phyloP scores from a whole-genome alignment of 2,797 vertebrate species.

The Brachyrhaphis roseni region DNA sequence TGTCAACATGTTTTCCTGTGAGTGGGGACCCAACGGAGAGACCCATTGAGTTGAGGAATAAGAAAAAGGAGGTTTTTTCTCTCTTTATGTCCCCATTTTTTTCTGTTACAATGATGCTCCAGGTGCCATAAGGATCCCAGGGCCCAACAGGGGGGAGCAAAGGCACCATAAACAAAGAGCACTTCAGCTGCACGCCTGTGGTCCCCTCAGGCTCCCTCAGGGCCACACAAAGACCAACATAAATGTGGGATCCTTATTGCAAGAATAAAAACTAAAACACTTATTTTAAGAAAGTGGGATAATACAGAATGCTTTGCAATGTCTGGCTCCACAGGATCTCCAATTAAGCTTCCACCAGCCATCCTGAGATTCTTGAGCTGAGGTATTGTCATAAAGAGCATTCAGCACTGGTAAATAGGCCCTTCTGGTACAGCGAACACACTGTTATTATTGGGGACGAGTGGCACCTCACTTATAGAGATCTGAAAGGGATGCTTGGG shows the following conservation, averaged over 20 bases:
- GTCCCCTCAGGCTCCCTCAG: conserved; percentile 82
- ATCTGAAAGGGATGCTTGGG: conserved; percentile 86
- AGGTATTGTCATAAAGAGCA: conserved; percentile 85
- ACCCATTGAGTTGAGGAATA: conserved; percentile 79
- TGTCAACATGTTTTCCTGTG: conserved; percentile 85
- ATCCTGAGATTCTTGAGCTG: conserved; percentile 83
- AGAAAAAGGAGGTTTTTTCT: conserved; percentile 77
- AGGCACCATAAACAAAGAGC: conserved; percentile 84
- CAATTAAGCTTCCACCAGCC: conserved; percentile 86
- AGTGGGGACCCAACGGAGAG: conserved; percentile 78
- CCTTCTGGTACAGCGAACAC: conserved; percentile 89
- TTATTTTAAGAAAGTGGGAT: conserved; percentile 85
- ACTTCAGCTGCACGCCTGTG: conserved; percentile 86
- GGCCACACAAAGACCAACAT: conserved; percentile 86
- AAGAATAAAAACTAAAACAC: conserved; percentile 89
- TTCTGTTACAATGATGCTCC: conserved; percentile 89
- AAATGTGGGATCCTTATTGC: conserved; percentile 89
- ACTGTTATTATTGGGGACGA: conserved; percentile 83
- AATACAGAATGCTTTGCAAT: conserved; percentile 82
- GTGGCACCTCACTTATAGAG: conserved; percentile 86
- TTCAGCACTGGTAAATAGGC: conserved; percentile 85
- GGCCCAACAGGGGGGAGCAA: conserved; percentile 78
- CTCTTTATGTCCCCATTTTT: conserved; percentile 82
- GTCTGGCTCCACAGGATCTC: conserved; percentile 82
- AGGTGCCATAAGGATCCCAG: conserved; percentile 85